Base-by-base conservation (phyloP, 2,113 vertebrate genomes). In the Mobula birostris region DNA sequence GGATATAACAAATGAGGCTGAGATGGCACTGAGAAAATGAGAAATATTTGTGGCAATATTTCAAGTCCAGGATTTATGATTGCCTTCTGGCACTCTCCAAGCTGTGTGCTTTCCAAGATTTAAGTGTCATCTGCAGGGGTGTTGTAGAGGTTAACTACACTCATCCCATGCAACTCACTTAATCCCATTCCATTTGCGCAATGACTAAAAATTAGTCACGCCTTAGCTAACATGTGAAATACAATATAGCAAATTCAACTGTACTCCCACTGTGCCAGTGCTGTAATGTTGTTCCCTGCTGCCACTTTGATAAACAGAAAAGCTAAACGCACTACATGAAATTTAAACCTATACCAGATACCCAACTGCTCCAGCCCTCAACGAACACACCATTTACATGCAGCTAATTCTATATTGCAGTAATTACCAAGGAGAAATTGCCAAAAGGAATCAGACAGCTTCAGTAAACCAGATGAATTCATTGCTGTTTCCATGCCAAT, bases 201-300 rank as follows among this genome's bases (percentile, higher is more conserved):
- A 29, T 58, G 56, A 85, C 82, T 85, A 29, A 85, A 85, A 85
- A 85, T 85, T 85, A 85, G 48, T 85, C 82, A 85, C 12, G 48
- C 40, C 48, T 85, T 27, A 11, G 82, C 27, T 24, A 85, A 19
- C 56, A 58, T 29, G 48, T 85, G 82, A 85, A 85, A 85, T 27
- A 58, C 82, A 85, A 29, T 56, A 56, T 61, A 29, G 56, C 21
- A 29, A 85, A 58, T 85, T 27, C 82, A 58, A 29, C 82, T 29
- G 82, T 12, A 61, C 21, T 85, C 48, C 82, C 48, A 29, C 82
- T 85, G 7, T 58, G 82, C 58, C 82, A 11, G 56, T 85, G 82
- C 0, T 85, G 11, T 85, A 29, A 85, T 58, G 82, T 48, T 85
- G 82, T 58, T 61, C 48, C 21, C 80, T 85, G 7, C 48, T 85